Percentiles rank a stretch among this genome's conserved stretches.
Evolutionary conservation across 2,797 vertebrate genomes (phyloP).

Genomic region (Antennarius maculatus): DNA sequence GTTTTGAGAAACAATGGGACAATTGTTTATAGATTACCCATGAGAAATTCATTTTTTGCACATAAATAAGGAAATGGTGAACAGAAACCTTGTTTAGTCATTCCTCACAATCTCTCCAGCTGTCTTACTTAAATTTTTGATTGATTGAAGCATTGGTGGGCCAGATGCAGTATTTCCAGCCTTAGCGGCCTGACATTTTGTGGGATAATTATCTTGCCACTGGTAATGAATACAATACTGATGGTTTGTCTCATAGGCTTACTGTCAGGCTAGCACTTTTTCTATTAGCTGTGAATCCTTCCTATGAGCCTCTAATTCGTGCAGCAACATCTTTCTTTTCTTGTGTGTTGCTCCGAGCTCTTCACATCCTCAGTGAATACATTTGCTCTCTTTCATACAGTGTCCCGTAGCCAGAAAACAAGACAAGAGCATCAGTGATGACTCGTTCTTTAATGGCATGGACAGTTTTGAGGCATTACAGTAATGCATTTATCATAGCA

Average conservation of each 20-base stretch:
- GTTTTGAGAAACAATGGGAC: conserved; percentile 52
- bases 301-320: conserved; percentile 33
- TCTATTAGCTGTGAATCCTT: conserved; percentile 57
- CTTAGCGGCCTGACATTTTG: conserved; percentile 71
- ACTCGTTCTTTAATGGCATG: conserved; percentile 35
- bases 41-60: conserved; percentile 35
- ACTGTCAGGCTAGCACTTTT: conserved; percentile 66
- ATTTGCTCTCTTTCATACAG: conserved; percentile 27
- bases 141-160: conserved; percentile 55
- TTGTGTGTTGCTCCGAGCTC: not conserved
- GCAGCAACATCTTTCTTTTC: conserved; percentile 30
- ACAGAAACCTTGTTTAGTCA: conserved; percentile 17
- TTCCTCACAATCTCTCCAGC: not conserved
- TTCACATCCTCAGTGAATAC: conserved; percentile 10
- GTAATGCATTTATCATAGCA: conserved; percentile 61
- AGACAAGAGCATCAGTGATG: conserved; percentile 32
- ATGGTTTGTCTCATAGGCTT: conserved; percentile 59
- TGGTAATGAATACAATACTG: conserved; percentile 72
- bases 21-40: conserved; percentile 61
- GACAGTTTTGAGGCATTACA: conserved; percentile 51
- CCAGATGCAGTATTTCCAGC: conserved; percentile 55
- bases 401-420: conserved; percentile 28
- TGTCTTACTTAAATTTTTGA: conserved; percentile 49
- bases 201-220: conserved; percentile 71
- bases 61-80: conserved; percentile 29